Evolutionary conservation across 1,140 invertebrate species (phyloP).

Genomic region (Nylanderia fulva): DNA sequence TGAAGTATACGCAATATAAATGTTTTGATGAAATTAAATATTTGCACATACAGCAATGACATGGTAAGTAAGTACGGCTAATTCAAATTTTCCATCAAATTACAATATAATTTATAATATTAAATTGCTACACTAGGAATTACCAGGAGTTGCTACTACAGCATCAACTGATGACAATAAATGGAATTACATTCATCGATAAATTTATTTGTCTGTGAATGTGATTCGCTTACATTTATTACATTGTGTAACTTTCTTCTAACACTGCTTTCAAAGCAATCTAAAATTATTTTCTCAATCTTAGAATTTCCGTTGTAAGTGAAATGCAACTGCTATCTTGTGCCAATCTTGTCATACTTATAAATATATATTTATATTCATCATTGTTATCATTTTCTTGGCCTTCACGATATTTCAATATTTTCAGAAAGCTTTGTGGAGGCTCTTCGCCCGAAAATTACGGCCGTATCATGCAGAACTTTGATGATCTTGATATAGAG

Average conservation of each 20-base stretch:
- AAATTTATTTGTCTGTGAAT: background rate
- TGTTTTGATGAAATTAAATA: conserved; percentile 33
- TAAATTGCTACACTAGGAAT: background rate
- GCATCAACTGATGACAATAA: background rate
- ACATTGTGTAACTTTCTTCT: background rate
- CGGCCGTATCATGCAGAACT: conserved; percentile 82
- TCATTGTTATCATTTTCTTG: conserved; percentile 10
- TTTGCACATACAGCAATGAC: conserved; percentile 16
- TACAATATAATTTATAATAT: conserved; percentile 21
- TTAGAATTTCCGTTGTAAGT: background rate
- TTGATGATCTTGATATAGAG: conserved; percentile 85
- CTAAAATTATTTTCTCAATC: background rate
- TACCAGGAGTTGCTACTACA: background rate
- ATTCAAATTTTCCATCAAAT: conserved; percentile 39
- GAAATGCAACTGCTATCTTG: background rate
- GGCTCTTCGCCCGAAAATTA: conserved; percentile 51
- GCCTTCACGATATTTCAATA: conserved; percentile 64
- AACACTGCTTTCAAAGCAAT: background rate
- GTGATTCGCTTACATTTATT: background rate
- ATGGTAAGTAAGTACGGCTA: conserved; percentile 57
- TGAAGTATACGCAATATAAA: background rate
- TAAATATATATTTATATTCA: conserved; percentile 11
- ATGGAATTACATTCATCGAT: conserved; percentile 3
- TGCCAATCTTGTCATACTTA: conserved; percentile 32
- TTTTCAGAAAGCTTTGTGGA: conserved; percentile 79